phyloP scores from a whole-genome alignment of 37 sponge, comb jelly and placozoan genomes.

The Agelas oroides region DNA sequence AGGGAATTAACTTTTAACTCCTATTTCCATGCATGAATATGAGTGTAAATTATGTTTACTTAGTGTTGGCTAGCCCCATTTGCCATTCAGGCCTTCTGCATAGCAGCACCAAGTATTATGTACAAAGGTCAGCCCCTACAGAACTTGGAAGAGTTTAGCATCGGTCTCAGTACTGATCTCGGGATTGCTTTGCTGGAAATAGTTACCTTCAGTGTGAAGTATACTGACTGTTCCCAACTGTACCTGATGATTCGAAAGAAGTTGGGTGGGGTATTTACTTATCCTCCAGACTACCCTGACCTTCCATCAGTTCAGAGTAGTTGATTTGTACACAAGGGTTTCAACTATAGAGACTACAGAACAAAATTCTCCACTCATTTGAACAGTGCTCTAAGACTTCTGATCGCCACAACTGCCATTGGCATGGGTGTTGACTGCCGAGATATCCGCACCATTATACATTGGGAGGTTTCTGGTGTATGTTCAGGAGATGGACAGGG shows the following conservation, averaged over 20 bases:
- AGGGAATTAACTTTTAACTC: too few relatives aligned
- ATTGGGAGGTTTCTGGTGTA: conserved; percentile 29
- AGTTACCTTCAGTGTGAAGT: conserved; percentile 18
- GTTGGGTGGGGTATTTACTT: conserved; percentile 20
- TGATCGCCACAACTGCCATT: conserved; percentile 39
- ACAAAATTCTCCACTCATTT: neutral
- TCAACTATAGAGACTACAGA: conserved; percentile 1
- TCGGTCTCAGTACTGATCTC: neutral
- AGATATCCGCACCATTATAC: conserved; percentile 25
- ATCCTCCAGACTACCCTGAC: conserved; percentile 25
- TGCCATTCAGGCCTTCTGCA: too few relatives aligned
- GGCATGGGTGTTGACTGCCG: conserved; percentile 45
- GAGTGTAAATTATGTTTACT: too few relatives aligned
- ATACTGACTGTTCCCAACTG: conserved; percentile 18
- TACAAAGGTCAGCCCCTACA: neutral
- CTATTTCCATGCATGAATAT: too few relatives aligned
- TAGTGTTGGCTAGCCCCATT: too few relatives aligned
- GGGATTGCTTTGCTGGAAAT: conserved; percentile 21
- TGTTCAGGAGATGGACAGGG: conserved; percentile 38
- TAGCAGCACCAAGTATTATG: conserved; percentile 6
- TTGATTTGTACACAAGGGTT: conserved; percentile 40
- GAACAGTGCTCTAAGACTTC: neutral
- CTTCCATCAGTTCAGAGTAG: neutral
- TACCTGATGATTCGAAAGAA: neutral
- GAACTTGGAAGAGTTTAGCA: neutral